Base-by-base conservation (phyloP, 2,888 invertebrate species). In the Cenopis cana region DNA sequence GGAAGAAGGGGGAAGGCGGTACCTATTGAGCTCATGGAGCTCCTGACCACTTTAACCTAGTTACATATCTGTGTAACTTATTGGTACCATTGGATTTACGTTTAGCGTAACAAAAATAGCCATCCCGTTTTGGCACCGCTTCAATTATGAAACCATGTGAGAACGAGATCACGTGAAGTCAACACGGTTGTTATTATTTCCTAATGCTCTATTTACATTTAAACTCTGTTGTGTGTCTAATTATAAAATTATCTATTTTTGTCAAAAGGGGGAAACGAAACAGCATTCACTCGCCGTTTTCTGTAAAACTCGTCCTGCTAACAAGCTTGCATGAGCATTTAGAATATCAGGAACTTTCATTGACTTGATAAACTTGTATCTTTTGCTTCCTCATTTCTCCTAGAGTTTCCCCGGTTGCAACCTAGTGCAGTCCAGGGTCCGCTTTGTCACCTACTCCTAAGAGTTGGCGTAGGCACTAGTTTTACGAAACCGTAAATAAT, bases 91-190 rank as follows among this genome's bases (percentile, higher is more conserved):
- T 33, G 10, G 17, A 52, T 36, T 6, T 36, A 62, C 62, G 50
- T 50, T 36, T 9, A 33, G 14, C 50, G 33, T 36, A 36, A 52
- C 33, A 10, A 29, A 18, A n/a, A 18, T 12, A 52, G 10, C 2
- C 14, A 36, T 33, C 2, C 18, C n/a, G n/a, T 14, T 62, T 54
- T 64, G 64, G 64, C 64, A 64, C 38, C 0, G 38, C 14, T 54
- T 38, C 64, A 64, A 64, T 4, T 52, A 36, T 36, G 3, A 33
- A n/a, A 14, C 62, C 50, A 38, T 52, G 52, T 20, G 36, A 29
- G 38, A 52, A 29, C 60, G 36, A 29, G 33, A 52, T 36, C 68
- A 54, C 60, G 68, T 46, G 68, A 54, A 68, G 60, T 41, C 64
- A 52, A 55, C 67, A 54, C 59, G 66, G 17, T 20, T 54, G 14